A percentile compares a stretch with the other conserved stretches of the same genome.
These are phyloP conservation scores for Marronus borbonicus DNA, from an alignment of 2,888 invertebrate genomes.

Conservation along the genomic window DNA sequence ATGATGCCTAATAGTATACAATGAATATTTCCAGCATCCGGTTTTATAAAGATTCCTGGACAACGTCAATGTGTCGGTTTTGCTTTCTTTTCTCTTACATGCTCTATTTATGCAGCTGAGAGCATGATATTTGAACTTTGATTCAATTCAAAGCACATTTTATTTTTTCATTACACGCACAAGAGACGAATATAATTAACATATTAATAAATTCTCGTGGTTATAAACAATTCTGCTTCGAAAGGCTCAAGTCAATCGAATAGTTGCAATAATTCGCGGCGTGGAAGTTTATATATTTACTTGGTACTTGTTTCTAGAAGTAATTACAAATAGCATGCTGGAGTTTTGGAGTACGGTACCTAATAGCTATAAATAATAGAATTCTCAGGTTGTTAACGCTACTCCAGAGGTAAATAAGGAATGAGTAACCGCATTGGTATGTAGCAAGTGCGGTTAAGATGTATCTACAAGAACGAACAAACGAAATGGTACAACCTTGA, in stretches of 20 bases:
- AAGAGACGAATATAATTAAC: background rate
- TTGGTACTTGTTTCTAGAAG: background rate
- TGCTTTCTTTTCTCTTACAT: slow-evolving; percentile 14
- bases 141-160: background rate
- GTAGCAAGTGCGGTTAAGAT: background rate
- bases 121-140: slow-evolving; percentile 14
- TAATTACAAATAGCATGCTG: background rate
- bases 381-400: slow-evolving; percentile 18
- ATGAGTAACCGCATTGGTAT: slow-evolving; percentile 7
- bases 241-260: too few species aligned
- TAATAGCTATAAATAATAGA: slow-evolving; percentile 7
- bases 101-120: background rate
- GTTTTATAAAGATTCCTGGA: slow-evolving; percentile 44
- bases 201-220: too few species aligned
- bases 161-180: background rate
- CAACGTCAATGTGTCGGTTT: slow-evolving; percentile 31
- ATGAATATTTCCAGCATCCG: slow-evolving; percentile 45
- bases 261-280: background rate
- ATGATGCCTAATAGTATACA: slow-evolving; percentile 35
- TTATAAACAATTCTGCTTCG: too few species aligned
- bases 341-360: background rate
- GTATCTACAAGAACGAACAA: too few species aligned
- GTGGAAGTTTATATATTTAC: background rate
- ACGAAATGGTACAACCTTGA: too few species aligned
- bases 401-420: slow-evolving; percentile 5